Evolutionary conservation across 2,113 vertebrate species (phyloP).

Genomic region (Strix aluco): DNA sequence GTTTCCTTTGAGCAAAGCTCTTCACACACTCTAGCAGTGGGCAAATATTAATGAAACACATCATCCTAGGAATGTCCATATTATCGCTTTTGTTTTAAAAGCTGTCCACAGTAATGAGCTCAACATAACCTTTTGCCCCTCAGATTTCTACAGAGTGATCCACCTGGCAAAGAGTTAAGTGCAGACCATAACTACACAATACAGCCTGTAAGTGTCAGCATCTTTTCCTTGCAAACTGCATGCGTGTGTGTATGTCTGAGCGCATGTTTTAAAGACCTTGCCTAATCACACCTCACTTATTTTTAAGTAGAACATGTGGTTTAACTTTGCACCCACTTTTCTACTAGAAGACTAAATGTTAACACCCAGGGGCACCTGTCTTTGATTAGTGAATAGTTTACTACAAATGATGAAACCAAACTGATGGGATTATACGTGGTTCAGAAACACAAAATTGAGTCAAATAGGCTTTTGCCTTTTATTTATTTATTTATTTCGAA

Average conservation of each 20-base stretch:
- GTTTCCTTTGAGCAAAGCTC: neutral
- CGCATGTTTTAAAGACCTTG: conserved; percentile 53
- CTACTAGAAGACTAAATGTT: conserved; percentile 89
- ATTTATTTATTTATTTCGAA: neutral
- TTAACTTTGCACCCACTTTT: conserved; percentile 98
- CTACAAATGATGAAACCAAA: conserved; percentile 68
- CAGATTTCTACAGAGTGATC: conserved; percentile 39
- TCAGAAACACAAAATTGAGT: conserved; percentile 14
- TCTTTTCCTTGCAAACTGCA: conserved; percentile 21
- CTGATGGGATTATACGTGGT: neutral
- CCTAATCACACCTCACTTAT: conserved; percentile 85
- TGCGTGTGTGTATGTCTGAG: neutral
- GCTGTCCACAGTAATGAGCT: conserved; percentile 54
- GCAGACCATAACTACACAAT: conserved; percentile 58
- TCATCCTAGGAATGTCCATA: conserved; percentile 54
- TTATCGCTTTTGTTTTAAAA: conserved; percentile 57
- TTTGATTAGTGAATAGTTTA: conserved; percentile 80
- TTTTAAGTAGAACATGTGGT: conserved; percentile 90
- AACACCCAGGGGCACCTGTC: conserved; percentile 90
- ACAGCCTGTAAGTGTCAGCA: conserved; percentile 31
- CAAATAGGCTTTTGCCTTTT: neutral
- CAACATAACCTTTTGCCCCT: conserved; percentile 56
- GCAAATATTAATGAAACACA: conserved; percentile 59
- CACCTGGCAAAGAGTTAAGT: conserved; percentile 50
- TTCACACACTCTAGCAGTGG: neutral